Evolutionary conservation across 2,797 vertebrate genomes (phyloP), one percentile per base, ranked within the genome.

Genomic region (Rhinoraja longicauda): DNA sequence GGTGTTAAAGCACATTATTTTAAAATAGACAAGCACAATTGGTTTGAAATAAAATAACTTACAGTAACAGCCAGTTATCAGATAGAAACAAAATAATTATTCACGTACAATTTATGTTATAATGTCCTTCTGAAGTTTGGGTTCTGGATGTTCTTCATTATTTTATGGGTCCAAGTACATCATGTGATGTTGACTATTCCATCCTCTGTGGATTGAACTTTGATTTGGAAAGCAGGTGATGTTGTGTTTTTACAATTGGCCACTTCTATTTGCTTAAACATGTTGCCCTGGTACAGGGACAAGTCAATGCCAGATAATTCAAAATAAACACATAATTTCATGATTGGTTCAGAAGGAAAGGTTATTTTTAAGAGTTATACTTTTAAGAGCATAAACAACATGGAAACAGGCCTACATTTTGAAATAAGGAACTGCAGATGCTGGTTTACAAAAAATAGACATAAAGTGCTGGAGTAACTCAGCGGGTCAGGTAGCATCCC

Each of bases 281-380:
- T 26, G 21, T 36, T 73, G 70, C 9, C 70, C 24, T 53, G 90
- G 26, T 72, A 75, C 36, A 13, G 19, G 57, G 36, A 53, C 39
- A 53, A 29, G 32, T 92, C 67, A 73, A 92, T 73, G 4, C 53
- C 4, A 53, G 17, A 6, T 4, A 75, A 29, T 75, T 92, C 67
- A 91, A 91, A 91, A 91, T 88, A 88, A 88, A 67, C 59, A 62
- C 26, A 36, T 4, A 72, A 67, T 36, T 72, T n/a, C 26, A 73
- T 2, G 21, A 36, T 10, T 13, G 9, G 21, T 26, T 90, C 32
- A 90, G 62, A 36, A 13, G 64, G 36, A 32, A 84, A n/a, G 62
- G 10, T 26, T 72, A 26, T 26, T 10, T 67, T 67, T 67, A 10
- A 67, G 17, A 67, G 64, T 67, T 13, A 17, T 67, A 67, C 64